Evolutionary conservation across 2,797 vertebrate species (phyloP), one percentile per base, ranked within the genome.

Genomic region (Intellagama lesueurii): DNA sequence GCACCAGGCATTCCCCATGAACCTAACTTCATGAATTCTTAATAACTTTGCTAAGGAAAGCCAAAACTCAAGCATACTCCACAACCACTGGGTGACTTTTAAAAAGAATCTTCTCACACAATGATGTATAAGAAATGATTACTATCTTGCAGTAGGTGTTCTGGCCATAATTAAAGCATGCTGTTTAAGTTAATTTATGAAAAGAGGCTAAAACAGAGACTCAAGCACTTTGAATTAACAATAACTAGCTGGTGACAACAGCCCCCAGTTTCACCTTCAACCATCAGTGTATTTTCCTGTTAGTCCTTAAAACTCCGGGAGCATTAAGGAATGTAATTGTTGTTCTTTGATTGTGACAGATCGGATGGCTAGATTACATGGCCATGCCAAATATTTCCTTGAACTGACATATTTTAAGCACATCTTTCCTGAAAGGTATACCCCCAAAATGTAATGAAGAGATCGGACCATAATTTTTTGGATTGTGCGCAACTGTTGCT

Each of bases 101-200:
- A 35, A 30, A 64, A 87, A 91, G 47, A 76, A 80, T 11, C 70
- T 30, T 75, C 88, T 92, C 85, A 12, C 90, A 88, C 87, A 70
- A 47, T 70, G 91, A 83, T 89, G 75, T 81, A 87, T 89, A 90
- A 93, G 91, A 93, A 89, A 22, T 90, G 87, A 93, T 92, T 93
- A 86, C 19, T 94, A 56, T 92, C 90, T 78, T 0, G 87, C 89
- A 72, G 86, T 73, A 40, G 66, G 72, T 90, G 85, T 89, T 1
- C 77, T 89, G 88, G 86, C 88, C 92, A 93, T 92, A 94, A 83
- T 47, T 0, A 0, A 91, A 94, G 80, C 75, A 79, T 87, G 75
- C 85, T 69, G 66, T 92, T 89, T 92, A 66, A 52, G 88, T 90
- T 93, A 79, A 0, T 52, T 87, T 84, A 80, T 86, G 40, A 77